These are phyloP conservation scores for Pandion haliaetus DNA, from an alignment of 2,113 vertebrate species.

Conservation along the genomic window DNA sequence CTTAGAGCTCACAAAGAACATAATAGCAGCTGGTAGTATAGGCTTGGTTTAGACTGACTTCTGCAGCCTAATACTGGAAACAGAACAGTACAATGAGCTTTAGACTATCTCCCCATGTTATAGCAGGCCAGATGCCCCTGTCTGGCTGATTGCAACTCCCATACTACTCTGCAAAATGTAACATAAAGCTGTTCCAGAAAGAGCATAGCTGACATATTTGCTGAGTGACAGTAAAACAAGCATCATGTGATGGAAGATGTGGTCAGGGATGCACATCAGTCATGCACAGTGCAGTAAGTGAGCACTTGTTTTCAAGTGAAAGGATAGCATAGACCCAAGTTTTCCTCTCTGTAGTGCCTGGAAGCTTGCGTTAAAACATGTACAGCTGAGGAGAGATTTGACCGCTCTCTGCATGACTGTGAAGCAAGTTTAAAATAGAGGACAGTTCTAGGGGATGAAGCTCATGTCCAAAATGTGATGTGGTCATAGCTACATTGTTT, in stretches of 20 bases:
- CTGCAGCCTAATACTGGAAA: not conserved
- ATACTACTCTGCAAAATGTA: not conserved
- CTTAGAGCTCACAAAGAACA: not conserved
- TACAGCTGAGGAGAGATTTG: not conserved
- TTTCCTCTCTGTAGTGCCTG: not conserved
- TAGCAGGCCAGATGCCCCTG: not conserved
- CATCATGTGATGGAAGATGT: not conserved
- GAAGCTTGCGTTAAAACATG: not conserved
- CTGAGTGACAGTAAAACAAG: not conserved
- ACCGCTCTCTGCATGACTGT: not conserved
- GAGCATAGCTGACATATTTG: not conserved
- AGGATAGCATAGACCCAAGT: not conserved
- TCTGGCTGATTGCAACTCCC: not conserved
- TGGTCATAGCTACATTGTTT: not conserved
- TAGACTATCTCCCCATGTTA: not conserved
- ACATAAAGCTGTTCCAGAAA: not conserved
- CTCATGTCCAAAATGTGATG: not conserved
- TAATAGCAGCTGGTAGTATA: not conserved
- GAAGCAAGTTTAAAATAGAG: not conserved
- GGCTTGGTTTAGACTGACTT: not conserved
- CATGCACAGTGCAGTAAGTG: not conserved
- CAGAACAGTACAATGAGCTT: not conserved
- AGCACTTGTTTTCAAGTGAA: not conserved
- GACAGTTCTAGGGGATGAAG: not conserved
- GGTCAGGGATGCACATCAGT: not conserved